Evolutionary conservation across 2,113 vertebrate species (phyloP).

Genomic region (Myiozetetes cayanensis): DNA sequence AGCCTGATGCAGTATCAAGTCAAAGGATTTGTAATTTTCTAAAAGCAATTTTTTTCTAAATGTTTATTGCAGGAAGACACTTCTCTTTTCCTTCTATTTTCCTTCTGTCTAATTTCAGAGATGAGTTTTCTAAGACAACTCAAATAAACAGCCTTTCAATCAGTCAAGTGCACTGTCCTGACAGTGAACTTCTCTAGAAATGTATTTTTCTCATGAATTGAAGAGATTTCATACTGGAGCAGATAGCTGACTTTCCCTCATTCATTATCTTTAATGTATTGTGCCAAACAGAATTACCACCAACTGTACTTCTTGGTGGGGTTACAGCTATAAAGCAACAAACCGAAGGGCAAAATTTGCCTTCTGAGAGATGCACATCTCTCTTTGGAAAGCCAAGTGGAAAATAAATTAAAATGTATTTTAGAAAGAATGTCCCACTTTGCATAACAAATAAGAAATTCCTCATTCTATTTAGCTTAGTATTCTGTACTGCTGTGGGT

Average conservation of each 20-base stretch:
- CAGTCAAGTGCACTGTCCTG: conserved; percentile 50
- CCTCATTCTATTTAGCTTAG: not conserved
- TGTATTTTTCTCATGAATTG: conserved; percentile 1
- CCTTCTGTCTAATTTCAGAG: conserved; percentile 59
- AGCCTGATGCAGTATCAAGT: conserved; percentile 71
- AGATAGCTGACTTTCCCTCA: not conserved
- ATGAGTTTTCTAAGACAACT: conserved; percentile 57
- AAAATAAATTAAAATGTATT: conserved; percentile 31
- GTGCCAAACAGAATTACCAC: conserved; percentile 32
- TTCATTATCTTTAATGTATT: conserved; percentile 40
- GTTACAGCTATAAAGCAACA: conserved; percentile 8
- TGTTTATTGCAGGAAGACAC: conserved; percentile 70
- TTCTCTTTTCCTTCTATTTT: conserved; percentile 47
- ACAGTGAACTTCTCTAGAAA: conserved; percentile 45
- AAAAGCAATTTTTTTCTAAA: conserved; percentile 69
- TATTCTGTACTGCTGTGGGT: not conserved
- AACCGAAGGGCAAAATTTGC: conserved; percentile 24
- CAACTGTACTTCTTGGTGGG: not conserved
- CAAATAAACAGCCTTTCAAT: conserved; percentile 61
- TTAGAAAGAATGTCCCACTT: not conserved
- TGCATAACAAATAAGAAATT: conserved; percentile 11
- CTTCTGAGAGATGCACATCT: not conserved
- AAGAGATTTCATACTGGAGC: conserved; percentile 15
- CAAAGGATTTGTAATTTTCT: conserved; percentile 67
- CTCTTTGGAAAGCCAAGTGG: not conserved